Conservation (phyloP, 1,140 invertebrate species). For the Laodelphax striatellus region DNA sequence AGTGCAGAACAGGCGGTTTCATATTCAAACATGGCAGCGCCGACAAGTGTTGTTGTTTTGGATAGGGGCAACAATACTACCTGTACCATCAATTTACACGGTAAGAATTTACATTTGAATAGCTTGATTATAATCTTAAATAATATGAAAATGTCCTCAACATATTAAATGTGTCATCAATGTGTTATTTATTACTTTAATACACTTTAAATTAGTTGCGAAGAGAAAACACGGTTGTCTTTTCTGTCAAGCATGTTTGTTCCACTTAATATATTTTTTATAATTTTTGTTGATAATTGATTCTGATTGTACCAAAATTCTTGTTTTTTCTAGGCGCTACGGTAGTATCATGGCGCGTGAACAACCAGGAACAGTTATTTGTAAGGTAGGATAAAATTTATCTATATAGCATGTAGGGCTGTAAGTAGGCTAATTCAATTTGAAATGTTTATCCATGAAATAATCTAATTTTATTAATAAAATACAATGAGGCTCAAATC, state of each 20-base stretch:
- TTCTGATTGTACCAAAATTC: background rate
- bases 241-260: background rate
- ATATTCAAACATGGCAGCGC: constrained; percentile 58
- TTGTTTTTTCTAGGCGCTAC: constrained; percentile 68
- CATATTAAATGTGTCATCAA: no score
- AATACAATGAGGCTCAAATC: no score
- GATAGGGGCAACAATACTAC: constrained; percentile 91
- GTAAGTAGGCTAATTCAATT: no score
- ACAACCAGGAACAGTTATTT: constrained; percentile 89
- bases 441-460: no score
- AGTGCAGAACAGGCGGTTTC: constrained; percentile 15
- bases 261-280: background rate
- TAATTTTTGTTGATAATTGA: background rate
- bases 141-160: background rate
- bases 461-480: no score
- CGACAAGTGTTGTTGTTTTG: constrained; percentile 83
- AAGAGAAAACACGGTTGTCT: background rate
- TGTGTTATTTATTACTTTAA: no score
- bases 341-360: constrained; percentile 86
- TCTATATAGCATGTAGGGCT: no score
- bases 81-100: constrained; percentile 87
- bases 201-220: no score
- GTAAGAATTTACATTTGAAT: constrained; percentile 37
- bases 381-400: constrained; percentile 56
- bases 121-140: background rate